These are phyloP conservation scores for Mesoclemmys tuberculata DNA, from an alignment of 2,113 vertebrate species.

Conservation along the genomic window DNA sequence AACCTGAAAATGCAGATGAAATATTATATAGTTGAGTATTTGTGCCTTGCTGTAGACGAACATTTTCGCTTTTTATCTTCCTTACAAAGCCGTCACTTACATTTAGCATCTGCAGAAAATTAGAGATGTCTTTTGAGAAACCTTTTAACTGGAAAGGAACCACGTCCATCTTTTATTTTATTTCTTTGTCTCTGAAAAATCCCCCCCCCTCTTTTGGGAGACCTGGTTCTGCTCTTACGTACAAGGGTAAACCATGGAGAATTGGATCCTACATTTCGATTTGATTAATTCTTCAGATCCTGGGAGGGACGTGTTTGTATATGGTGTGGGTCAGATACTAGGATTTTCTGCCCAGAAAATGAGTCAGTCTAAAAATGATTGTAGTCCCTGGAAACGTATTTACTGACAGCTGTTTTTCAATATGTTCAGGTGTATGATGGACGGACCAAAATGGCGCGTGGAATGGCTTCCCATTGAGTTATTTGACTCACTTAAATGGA, in stretches of 20 bases:
- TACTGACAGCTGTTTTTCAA: neutral
- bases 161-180: neutral
- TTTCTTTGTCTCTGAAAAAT: neutral
- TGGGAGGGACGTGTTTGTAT: neutral
- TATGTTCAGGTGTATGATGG: neutral
- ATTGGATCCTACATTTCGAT: neutral
- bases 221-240: neutral
- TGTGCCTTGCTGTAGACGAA: neutral
- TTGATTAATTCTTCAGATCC: accelerated
- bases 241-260: neutral
- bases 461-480: neutral
- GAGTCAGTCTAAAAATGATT: accelerated
- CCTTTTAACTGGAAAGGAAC: accelerated
- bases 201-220: neutral
- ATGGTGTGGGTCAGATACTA: neutral
- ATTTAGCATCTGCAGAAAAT: neutral
- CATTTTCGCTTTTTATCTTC: neutral
- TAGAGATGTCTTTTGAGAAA: accelerated
- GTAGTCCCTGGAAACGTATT: neutral
- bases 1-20: neutral
- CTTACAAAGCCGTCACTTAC: accelerated
- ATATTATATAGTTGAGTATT: neutral
- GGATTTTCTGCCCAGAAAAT: neutral
- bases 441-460: neutral
- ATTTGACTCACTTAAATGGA: neutral